Evolutionary conservation across 2,888 invertebrate species (phyloP).

Genomic region (Leucozona laternaria): DNA sequence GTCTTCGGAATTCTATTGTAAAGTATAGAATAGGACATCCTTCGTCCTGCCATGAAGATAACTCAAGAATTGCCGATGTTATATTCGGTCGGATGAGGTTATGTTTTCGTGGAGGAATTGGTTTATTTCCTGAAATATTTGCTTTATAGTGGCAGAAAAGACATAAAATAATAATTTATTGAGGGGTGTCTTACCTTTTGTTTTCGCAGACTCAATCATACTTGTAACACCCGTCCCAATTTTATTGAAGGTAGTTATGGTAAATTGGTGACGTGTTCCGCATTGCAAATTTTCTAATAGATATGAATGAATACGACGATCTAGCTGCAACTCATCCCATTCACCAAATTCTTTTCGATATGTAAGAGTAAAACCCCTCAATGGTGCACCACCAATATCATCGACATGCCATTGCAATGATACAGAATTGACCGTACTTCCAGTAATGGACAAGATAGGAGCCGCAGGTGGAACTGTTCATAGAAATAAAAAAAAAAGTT

Average conservation of each 20-base stretch:
- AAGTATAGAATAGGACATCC: conserved; percentile 92
- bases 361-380: conserved; percentile 85
- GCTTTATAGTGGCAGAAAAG: no score
- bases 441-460: conserved; percentile 84
- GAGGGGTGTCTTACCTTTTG: conserved; percentile 86
- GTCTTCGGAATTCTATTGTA: conserved; percentile 82
- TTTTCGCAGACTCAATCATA: conserved; percentile 87
- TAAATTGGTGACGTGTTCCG: conserved; percentile 90
- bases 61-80: conserved; percentile 90
- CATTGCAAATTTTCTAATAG: conserved; percentile 90
- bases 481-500: not conserved
- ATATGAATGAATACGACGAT: conserved; percentile 86
- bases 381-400: conserved; percentile 85
- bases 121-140: conserved; percentile 83
- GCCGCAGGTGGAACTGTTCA: conserved; percentile 85
- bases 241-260: conserved; percentile 90
- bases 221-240: conserved; percentile 90
- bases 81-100: conserved; percentile 90
- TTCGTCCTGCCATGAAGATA: conserved; percentile 91
- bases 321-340: conserved; percentile 85
- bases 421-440: conserved; percentile 85
- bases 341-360: conserved; percentile 85
- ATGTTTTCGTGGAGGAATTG: conserved; percentile 88
- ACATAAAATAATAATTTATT: no score
- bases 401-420: conserved; percentile 85